Conservation (phyloP, 1,140 invertebrate genomes). For the Lordiphosa stackelbergi region DNA sequence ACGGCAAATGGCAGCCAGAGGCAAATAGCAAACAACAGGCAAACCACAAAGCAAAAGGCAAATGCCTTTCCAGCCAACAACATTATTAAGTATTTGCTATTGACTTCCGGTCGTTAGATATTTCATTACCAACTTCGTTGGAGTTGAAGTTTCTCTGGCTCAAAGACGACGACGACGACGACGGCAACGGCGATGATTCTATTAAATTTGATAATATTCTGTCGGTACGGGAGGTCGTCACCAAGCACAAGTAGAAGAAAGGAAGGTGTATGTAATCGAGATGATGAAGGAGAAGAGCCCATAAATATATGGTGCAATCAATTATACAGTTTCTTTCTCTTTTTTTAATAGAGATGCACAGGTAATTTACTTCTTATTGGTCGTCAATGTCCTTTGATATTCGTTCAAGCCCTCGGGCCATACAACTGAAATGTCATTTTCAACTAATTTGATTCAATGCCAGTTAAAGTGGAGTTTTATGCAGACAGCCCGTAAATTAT, state of each 20-base stretch:
- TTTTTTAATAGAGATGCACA: slow-evolving; percentile 26
- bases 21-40: slow-evolving; percentile 30
- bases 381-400: slow-evolving; percentile 56
- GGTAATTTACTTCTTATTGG: background rate
- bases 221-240: slow-evolving; percentile 20
- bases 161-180: slow-evolving; percentile 15
- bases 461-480: slow-evolving; percentile 15
- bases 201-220: slow-evolving; percentile 52
- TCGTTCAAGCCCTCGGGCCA: slow-evolving; percentile 29
- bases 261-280: slow-evolving; percentile 28
- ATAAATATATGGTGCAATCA: slow-evolving; percentile 32
- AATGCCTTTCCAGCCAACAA: slow-evolving; percentile 59
- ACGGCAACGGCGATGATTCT: slow-evolving; percentile 27
- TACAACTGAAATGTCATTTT: slow-evolving; percentile 39
- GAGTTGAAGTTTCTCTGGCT: slow-evolving; percentile 15
- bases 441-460: slow-evolving; percentile 58
- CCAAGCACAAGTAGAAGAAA: slow-evolving; percentile 12
- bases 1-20: slow-evolving; percentile 41
- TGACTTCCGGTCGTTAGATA: slow-evolving; percentile 75
- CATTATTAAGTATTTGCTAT: slow-evolving; percentile 75
- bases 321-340: slow-evolving; percentile 6
- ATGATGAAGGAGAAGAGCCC: slow-evolving; percentile 22
- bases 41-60: slow-evolving; percentile 30
- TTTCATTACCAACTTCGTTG: slow-evolving; percentile 68
- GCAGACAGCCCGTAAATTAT: slow-evolving; percentile 53